These are phyloP conservation scores for Pteria penguin DNA, from an alignment of 2,888 invertebrate species.

Conservation along the genomic window DNA sequence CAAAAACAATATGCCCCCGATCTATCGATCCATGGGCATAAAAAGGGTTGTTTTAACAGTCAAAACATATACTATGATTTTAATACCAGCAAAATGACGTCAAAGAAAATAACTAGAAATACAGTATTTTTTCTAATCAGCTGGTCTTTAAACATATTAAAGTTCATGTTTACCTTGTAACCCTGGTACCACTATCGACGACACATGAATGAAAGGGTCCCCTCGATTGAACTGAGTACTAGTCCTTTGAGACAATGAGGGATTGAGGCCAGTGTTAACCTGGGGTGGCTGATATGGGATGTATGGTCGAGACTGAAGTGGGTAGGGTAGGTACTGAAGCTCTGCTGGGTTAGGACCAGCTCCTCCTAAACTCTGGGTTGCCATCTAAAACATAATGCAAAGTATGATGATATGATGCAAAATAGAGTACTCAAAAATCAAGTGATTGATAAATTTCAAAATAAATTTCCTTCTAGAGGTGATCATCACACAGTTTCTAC, in stretches of 20 bases:
- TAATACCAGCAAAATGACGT: no score
- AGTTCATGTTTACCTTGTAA: conserved; percentile 89
- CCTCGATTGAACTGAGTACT: conserved; percentile 81
- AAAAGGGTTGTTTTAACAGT: no score
- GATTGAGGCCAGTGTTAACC: conserved; percentile 66
- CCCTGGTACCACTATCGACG: conserved; percentile 93
- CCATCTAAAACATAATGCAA: conserved; percentile 53
- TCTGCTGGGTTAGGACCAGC: conserved; percentile 64
- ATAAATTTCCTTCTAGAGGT: background rate
- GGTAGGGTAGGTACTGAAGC: conserved; percentile 84
- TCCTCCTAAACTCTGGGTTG: conserved; percentile 53
- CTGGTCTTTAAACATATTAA: no score
- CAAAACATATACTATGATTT: no score
- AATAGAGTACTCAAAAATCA: background rate
- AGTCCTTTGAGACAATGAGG: conserved; percentile 61
- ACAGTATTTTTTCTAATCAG: no score
- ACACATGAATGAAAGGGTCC: conserved; percentile 92
- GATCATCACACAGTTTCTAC: no score
- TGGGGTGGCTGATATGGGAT: conserved; percentile 78
- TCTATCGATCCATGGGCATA: no score
- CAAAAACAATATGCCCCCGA: no score
- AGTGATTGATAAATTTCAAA: background rate
- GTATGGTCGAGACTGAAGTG: conserved; percentile 84
- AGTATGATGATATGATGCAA: background rate
- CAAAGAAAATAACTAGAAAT: no score